These are phyloP conservation scores for Porites lutea DNA, from an alignment of 64 coral and sea anemone species.

Conservation along the genomic window DNA sequence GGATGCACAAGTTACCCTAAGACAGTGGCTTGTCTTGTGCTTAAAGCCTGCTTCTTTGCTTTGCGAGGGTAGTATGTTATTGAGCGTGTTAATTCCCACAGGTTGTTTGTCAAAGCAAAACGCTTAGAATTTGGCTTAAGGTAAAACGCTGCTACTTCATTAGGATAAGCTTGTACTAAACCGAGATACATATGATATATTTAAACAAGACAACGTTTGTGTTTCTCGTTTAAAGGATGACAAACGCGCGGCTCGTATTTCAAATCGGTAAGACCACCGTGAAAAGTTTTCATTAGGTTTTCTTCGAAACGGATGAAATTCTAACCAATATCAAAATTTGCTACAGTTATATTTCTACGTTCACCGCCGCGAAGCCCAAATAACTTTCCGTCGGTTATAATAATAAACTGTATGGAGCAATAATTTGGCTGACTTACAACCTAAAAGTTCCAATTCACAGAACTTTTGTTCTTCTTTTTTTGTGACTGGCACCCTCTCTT, in stretches of 20 bases:
- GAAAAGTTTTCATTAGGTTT: no score
- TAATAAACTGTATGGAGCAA: constrained; percentile 52
- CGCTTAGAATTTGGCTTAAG: no score
- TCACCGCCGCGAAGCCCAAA: constrained; percentile 54
- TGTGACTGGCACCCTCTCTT: constrained; percentile 34
- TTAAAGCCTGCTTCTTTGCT: neutral
- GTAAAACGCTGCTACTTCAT: constrained; percentile 40
- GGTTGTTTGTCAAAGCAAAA: constrained; percentile 30
- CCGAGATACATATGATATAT: neutral
- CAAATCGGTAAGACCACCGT: no score
- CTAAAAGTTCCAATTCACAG: constrained; percentile 34
- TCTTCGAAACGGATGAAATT: constrained; percentile 45
- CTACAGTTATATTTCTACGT: constrained; percentile 21
- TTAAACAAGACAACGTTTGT: constrained; percentile 40
- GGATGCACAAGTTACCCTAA: no score
- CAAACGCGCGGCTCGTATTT: no score
- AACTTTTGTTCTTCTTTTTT: constrained; percentile 49
- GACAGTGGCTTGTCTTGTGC: no score
- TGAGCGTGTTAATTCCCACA: neutral
- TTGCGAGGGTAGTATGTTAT: neutral
- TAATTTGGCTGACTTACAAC: constrained; percentile 29
- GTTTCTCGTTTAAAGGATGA: constrained; percentile 44
- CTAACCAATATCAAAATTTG: constrained; percentile 41
- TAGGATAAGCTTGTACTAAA: constrained; percentile 26
- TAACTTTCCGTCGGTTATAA: constrained; percentile 54